These are phyloP conservation scores for Miniopterus natalensis DNA, from an alignment of 2,113 vertebrate genomes.

Conservation along the genomic window DNA sequence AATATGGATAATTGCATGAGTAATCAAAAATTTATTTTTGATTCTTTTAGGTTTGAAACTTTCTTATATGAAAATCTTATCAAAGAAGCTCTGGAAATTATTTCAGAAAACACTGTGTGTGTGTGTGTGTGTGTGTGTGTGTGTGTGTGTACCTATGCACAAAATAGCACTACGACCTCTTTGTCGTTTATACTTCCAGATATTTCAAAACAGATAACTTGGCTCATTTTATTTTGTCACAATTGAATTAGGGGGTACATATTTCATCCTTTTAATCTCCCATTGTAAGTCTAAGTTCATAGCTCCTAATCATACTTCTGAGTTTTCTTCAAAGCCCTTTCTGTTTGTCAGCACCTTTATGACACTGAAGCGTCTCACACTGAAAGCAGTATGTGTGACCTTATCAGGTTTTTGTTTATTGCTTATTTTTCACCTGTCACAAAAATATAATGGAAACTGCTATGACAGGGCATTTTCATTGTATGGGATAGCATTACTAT, in stretches of 20 bases:
- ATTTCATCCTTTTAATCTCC: conserved; percentile 61
- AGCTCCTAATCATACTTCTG: conserved; percentile 31
- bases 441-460: conserved; percentile 32
- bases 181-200: not conserved
- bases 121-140: not conserved
- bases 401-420: conserved; percentile 54
- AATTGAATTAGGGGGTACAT: not conserved
- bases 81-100: not conserved
- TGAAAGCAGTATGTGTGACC: conserved; percentile 47
- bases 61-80: not conserved
- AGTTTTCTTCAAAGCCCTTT: conserved; percentile 49
- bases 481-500: not conserved
- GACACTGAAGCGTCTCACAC: conserved; percentile 43
- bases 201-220: not conserved
- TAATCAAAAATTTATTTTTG: not conserved
- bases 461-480: not conserved
- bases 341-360: conserved; percentile 44
- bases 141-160: rapidly evolving
- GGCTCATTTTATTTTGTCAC: conserved; percentile 35
- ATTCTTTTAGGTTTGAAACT: not conserved
- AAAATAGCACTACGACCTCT: not conserved
- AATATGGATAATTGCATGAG: not conserved
- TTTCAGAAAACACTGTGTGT: not conserved
- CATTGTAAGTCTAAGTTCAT: conserved; percentile 8
- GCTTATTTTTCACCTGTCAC: conserved; percentile 53